These are phyloP conservation scores for Malthinus seriepunctatus DNA, from an alignment of 2,888 invertebrate genomes.

Conservation along the genomic window DNA sequence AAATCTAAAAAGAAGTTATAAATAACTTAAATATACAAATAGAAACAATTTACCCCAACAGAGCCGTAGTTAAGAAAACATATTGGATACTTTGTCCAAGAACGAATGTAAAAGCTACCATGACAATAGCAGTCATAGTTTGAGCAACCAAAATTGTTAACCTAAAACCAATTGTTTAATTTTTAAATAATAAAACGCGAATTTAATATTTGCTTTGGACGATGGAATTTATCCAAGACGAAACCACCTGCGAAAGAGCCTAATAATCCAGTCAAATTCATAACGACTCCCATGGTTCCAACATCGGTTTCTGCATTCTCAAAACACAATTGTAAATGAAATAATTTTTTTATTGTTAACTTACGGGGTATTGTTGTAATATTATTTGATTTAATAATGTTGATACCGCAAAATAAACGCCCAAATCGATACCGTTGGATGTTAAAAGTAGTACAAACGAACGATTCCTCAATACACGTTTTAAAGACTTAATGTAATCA, in stretches of 20 bases:
- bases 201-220: not conserved
- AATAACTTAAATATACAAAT: too few species aligned
- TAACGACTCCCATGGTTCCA: not conserved
- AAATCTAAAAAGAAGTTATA: slow-evolving; percentile 81
- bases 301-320: not conserved
- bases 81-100: too few species aligned
- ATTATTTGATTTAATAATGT: not conserved
- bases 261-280: not conserved
- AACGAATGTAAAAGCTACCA: too few species aligned
- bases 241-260: not conserved
- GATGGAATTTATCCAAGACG: not conserved
- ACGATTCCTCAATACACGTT: not conserved
- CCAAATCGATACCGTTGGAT: not conserved
- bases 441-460: not conserved
- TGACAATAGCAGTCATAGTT: too few species aligned
- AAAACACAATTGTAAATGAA: not conserved
- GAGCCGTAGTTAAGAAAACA: not conserved
- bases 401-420: not conserved
- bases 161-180: not conserved
- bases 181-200: not conserved
- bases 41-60: slow-evolving; percentile 51
- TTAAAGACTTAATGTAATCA: not conserved
- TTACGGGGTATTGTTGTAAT: not conserved
- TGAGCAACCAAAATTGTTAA: not conserved
- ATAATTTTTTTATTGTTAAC: not conserved